Evolutionary conservation across 2,888 invertebrate genomes (phyloP), one percentile per base, ranked within the genome.

Genomic region (Sarcophaga caerulescens): DNA sequence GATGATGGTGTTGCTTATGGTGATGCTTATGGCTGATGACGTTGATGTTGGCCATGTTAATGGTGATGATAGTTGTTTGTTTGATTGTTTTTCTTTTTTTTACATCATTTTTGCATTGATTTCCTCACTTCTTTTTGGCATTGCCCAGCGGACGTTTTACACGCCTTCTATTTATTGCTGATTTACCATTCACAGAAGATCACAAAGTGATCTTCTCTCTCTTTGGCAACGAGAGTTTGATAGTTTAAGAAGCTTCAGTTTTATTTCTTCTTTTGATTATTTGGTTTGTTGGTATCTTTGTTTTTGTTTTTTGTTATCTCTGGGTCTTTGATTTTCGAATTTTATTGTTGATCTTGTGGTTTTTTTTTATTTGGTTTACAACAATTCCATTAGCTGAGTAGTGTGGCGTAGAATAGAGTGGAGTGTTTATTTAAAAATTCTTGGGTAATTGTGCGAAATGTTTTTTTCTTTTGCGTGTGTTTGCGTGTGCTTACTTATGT

Each of bases 371-470:
- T 73, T 66, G 44, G 35, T 25, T 81, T 66, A 62, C 68, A 78
- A 63, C 80, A 87, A 81, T 82, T 87, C 85, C 87, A 85, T 87
- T 87, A 86, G 79, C 63, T 60, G 70, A 21, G 75, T 47, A 35
- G 35, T 35, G 35, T 35, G 35, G 35, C 35, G 35, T 10, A 35
- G 35, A 35, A 10, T 35, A 35, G 35, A 35, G 35, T 77, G 74
- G 75, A 70, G 75, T 83, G 85, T 85, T 86, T 84, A 84, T 86
- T 86, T 86, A 77, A 86, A 81, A 81, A 85, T 87, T 85, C 88
- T 79, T 85, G 71, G 85, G 86, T 87, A 89, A 89, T 88, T 89
- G 88, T 76, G 87, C 84, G 77, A 87, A 85, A 84, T 85, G 82
- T 76, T 85, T 57, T 44, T 80, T 21, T 62, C n/a, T n/a, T n/a